Base-by-base conservation (phyloP, 2,888 invertebrate species). In the Drosophila anceps region DNA sequence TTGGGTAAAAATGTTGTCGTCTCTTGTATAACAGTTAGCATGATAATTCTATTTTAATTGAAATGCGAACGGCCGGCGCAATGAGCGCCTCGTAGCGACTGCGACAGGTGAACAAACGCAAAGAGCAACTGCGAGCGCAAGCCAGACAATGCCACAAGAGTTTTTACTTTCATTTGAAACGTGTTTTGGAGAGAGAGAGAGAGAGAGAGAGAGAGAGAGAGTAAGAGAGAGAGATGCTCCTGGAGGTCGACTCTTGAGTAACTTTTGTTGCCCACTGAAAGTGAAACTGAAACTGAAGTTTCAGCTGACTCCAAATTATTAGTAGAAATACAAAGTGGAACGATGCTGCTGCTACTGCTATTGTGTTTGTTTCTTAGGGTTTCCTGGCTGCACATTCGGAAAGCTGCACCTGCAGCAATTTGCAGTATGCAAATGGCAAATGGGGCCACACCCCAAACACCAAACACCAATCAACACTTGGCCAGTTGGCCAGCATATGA, bases 131-230 rank as follows among this genome's bases (percentile, higher is more conserved):
- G 48, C 48, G 29, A 73, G 71, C 55, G 63, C 37, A 61, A 53
- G 37, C 35, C 74, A 73, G 69, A 88, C 90, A 85, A 84, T 89
- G 83, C 81, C 85, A 88, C 29, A 88, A 76, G 77, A 78, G 83
- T 82, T 91, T 91, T 91, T 91, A 92, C 92, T 91, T 91, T 91
- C 91, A 91, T 91, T 91, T 87, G 88, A 87, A 91, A 92, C 91
- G 86, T 89, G 92, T 91, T 91, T 90, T 65, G 73, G 66, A 68
- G 80, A 80, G 68, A 76, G 68, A 33, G 31, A 65, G 29, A 5
- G 15, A n/a, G 18, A n/a, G 18, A 2, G 48, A 12, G n/a, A 12
- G 29, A 10, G 46, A 9, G 5, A 27, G 9, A 44, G 61, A 41
- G 48, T 18, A 31, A 13, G 24, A 9, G n/a, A 4, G 59, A 43